Percentiles rank a stretch among this genome's conserved stretches.
phyloP scores from a whole-genome alignment of 2,113 vertebrate species.

The Orycteropus afer region DNA sequence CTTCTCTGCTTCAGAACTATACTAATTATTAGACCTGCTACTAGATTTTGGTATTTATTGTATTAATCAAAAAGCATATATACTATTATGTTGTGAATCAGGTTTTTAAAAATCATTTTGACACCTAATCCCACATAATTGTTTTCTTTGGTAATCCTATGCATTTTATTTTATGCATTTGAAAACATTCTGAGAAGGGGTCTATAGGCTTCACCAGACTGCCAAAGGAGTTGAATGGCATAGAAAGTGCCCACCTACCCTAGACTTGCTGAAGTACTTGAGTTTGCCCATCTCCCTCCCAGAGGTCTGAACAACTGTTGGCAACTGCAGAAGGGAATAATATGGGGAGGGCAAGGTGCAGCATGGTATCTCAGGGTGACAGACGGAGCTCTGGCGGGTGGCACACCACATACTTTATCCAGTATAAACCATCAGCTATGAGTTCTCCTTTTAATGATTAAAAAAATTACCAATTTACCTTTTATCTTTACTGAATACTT shows the following conservation, averaged over 20 bases:
- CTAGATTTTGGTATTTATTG: background rate
- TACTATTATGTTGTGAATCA: background rate
- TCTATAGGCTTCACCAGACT: background rate
- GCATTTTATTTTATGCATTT: background rate
- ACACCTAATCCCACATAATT: background rate
- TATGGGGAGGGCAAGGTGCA: too few species aligned
- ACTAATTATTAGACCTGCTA: background rate
- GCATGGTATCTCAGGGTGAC: background rate
- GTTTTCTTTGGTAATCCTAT: background rate
- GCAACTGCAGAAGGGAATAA: background rate
- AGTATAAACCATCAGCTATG: background rate
- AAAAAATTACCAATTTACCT: background rate
- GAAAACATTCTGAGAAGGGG: background rate
- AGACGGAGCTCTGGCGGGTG: background rate
- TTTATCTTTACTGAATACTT: constrained; percentile 36
- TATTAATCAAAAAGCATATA: background rate
- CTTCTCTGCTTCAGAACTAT: background rate
- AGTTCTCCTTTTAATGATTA: background rate
- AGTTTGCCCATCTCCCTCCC: too few species aligned
- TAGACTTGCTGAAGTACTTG: background rate
- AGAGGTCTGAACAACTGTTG: background rate
- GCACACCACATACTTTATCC: background rate
- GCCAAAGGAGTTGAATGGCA: background rate
- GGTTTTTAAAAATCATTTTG: constrained; percentile 15
- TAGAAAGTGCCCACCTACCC: background rate